phyloP scores from a whole-genome alignment of 1,140 invertebrate species.

The Zaprionus vittiger region DNA sequence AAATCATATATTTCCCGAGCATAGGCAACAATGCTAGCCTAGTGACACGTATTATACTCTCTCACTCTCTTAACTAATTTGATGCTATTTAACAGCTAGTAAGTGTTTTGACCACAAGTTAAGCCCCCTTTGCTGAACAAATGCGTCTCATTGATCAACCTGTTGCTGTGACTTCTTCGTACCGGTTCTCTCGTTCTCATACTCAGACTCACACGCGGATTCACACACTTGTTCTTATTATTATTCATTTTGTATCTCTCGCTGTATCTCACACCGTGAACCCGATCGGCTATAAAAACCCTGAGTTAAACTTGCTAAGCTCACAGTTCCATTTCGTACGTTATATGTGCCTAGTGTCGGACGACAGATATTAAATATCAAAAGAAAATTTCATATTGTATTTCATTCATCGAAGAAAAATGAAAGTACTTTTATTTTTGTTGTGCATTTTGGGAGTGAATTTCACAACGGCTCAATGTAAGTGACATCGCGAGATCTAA shows the following conservation, averaged over 20 bases:
- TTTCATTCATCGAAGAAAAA: constrained; percentile 2
- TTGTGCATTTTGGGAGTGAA: constrained; percentile 40
- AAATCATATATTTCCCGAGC: constrained; percentile 21
- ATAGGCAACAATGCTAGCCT: constrained; percentile 35
- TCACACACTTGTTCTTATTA: constrained; percentile 24
- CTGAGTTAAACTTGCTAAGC: background rate
- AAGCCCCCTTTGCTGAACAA: constrained; percentile 25
- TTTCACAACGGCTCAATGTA: constrained; percentile 42
- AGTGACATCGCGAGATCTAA: constrained; percentile 23
- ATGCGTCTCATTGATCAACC: constrained; percentile 20
- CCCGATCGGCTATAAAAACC: constrained; percentile 41
- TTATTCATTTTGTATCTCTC: background rate
- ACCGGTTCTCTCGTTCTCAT: constrained; percentile 32
- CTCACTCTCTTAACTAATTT: background rate
- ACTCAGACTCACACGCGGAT: background rate
- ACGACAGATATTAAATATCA: background rate
- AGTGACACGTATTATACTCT: constrained; percentile 56
- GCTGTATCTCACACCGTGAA: background rate
- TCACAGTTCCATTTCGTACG: constrained; percentile 40
- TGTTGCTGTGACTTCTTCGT: constrained; percentile 29
- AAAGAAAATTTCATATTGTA: background rate
- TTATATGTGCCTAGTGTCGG: constrained; percentile 2
- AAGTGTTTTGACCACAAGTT: constrained; percentile 45
- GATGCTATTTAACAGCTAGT: constrained; percentile 6
- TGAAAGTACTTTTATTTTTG: constrained; percentile 36